These are phyloP conservation scores for Petrocephalus schoutedeni DNA, from an alignment of 2,797 vertebrate species.

Conservation along the genomic window DNA sequence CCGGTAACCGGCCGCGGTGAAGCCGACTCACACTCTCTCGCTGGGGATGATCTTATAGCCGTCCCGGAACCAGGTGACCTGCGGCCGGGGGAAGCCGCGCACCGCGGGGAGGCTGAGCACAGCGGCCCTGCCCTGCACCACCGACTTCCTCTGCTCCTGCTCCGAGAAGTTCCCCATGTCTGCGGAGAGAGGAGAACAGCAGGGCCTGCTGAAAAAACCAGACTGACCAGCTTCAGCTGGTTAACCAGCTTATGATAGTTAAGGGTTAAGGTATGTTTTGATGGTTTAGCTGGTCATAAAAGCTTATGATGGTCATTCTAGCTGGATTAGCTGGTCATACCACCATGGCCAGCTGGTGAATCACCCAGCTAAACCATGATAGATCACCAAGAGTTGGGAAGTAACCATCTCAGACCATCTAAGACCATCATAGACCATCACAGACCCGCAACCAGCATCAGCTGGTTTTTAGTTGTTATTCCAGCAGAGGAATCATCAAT, in stretches of 20 bases:
- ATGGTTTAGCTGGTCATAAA: background rate
- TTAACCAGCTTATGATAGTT: background rate
- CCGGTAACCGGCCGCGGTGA: background rate
- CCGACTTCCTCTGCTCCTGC: slow-evolving; percentile 69
- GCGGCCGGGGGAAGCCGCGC: slow-evolving; percentile 70
- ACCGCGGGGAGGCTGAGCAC: slow-evolving; percentile 69
- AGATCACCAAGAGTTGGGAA: background rate
- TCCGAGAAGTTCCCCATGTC: slow-evolving; percentile 75
- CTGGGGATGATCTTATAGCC: slow-evolving; percentile 90
- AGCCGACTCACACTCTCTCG: slow-evolving; percentile 78
- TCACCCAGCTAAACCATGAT: background rate
- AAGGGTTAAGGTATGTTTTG: no score
- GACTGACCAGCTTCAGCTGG: background rate
- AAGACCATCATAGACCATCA: background rate
- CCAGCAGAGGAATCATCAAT: background rate
- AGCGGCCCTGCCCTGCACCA: slow-evolving; percentile 71
- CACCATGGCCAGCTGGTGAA: background rate
- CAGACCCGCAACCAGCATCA: background rate
- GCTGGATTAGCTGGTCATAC: background rate
- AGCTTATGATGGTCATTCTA: background rate
- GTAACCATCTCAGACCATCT: background rate
- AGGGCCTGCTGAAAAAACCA: background rate
- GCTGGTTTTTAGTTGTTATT: background rate
- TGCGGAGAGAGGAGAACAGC: slow-evolving; percentile 44
- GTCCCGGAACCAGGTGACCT: slow-evolving; percentile 90